These are phyloP conservation scores for Salvator merianae DNA, from an alignment of 2,113 vertebrate species.

Conservation along the genomic window DNA sequence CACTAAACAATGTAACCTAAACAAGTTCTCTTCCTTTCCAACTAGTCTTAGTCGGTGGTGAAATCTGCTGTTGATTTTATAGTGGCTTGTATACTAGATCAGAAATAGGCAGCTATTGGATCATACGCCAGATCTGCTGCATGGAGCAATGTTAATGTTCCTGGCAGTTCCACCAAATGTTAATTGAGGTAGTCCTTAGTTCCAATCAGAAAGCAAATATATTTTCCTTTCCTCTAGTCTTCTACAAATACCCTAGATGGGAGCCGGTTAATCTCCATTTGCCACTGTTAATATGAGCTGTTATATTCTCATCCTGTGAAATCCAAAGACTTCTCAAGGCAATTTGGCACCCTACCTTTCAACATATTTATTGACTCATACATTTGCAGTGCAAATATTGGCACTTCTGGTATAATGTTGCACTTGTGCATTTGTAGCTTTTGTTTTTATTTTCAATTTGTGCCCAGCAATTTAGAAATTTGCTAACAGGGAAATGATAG, in stretches of 20 bases:
- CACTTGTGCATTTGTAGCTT: neutral
- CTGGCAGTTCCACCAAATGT: neutral
- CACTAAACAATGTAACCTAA: too few species aligned
- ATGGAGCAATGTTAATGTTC: neutral
- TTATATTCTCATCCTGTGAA: neutral
- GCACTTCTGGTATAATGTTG: neutral
- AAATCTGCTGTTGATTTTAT: neutral
- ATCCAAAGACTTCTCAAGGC: neutral
- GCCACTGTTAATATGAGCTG: neutral
- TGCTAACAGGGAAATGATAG: slow-evolving; percentile 4
- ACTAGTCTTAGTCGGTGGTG: neutral
- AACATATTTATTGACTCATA: neutral
- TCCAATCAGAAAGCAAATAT: neutral
- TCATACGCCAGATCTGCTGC: neutral
- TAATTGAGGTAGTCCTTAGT: too few species aligned
- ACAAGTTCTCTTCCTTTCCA: too few species aligned
- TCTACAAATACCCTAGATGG: neutral
- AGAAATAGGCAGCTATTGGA: neutral
- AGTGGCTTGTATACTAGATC: neutral
- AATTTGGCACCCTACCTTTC: neutral
- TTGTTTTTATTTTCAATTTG: too few species aligned
- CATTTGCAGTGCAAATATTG: neutral
- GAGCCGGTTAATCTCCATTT: neutral
- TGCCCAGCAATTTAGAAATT: neutral
- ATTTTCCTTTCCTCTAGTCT: neutral